phyloP scores from a whole-genome alignment of 1,140 invertebrate species.

The Eciton burchellii region DNA sequence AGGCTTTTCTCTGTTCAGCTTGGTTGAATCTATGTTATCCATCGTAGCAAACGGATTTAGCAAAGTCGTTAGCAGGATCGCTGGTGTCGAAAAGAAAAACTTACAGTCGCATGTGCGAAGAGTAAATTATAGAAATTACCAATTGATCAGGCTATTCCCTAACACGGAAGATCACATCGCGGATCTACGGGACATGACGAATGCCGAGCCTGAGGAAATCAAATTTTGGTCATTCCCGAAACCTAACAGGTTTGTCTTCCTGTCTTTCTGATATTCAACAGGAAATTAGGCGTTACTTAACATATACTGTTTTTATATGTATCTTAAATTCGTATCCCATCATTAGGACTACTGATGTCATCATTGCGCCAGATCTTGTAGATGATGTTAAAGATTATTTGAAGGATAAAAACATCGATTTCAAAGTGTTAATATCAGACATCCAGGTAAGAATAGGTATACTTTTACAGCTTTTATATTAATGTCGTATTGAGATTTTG shows the following conservation, averaged over 20 bases:
- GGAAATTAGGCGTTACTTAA: not conserved
- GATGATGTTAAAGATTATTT: constrained; percentile 88
- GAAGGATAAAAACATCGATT: constrained; percentile 88
- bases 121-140: constrained; percentile 82
- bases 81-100: constrained; percentile 77
- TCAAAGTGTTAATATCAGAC: constrained; percentile 90
- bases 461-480: constrained; percentile 40
- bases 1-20: constrained; percentile 79
- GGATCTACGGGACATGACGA: constrained; percentile 77
- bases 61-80: constrained; percentile 76
- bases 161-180: constrained; percentile 75
- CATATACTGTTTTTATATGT: not conserved
- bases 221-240: constrained; percentile 87
- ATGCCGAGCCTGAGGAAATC: constrained; percentile 82
- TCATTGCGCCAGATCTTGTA: constrained; percentile 89
- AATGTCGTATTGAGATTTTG: not conserved
- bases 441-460: constrained; percentile 87
- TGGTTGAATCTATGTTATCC: constrained; percentile 77
- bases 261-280: no score
- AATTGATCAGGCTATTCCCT: constrained; percentile 80
- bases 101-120: constrained; percentile 60
- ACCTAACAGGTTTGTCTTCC: constrained; percentile 72
- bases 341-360: constrained; percentile 89
- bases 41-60: constrained; percentile 76
- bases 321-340: constrained; percentile 1